Evolutionary conservation across 2,888 invertebrate genomes (phyloP), one percentile per base, ranked within the genome.

Genomic region (Ernsta delagoae): DNA sequence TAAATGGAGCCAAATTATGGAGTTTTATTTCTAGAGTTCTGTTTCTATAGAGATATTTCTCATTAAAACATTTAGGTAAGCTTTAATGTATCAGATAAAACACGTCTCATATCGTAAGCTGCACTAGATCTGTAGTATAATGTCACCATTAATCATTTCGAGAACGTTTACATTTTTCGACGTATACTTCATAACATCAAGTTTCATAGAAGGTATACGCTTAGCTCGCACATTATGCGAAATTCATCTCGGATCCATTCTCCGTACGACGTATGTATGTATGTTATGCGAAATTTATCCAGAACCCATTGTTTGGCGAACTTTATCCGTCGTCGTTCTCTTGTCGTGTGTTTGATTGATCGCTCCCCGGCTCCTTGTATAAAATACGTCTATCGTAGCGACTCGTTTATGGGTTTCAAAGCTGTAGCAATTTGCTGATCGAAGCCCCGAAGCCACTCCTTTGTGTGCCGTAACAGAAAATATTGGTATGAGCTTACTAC

Each of bases 271-370:
- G 6, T 6, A 3, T 9, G 16, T 16, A 4, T 48, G 24, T 43
- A 41, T 48, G 16, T 63, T 63, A 69, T 59, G 62, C 41, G 68
- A 69, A 69, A 34, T 69, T 63, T 69, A 63, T 69, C 57, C 62
- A 36, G 41, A 59, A 53, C 59, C 59, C 50, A 59, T 63, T 69
- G 63, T 69, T 56, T 69, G 63, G 43, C 60, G 60, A 67, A 67
- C 54, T 61, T 60, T 67, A 67, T 60, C 54, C 59, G 5, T 0
- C 50, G 50, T 62, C 61, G 50, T 50, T 50, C 45, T 34, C 50
- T 5, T 59, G 67, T 43, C 59, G 53, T 61, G 61, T 36, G 61
- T 61, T 54, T 67, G 67, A 67, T 67, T 61, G 67, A 67, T 67
- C 31, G 66, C 43, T n/a, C 59, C 36, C 54, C 60, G 60, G 65